A percentile compares a stretch with the other conserved stretches of the same genome.
These are phyloP conservation scores for Eupithecia vulgata DNA, from an alignment of 2,888 invertebrate genomes.

Conservation along the genomic window DNA sequence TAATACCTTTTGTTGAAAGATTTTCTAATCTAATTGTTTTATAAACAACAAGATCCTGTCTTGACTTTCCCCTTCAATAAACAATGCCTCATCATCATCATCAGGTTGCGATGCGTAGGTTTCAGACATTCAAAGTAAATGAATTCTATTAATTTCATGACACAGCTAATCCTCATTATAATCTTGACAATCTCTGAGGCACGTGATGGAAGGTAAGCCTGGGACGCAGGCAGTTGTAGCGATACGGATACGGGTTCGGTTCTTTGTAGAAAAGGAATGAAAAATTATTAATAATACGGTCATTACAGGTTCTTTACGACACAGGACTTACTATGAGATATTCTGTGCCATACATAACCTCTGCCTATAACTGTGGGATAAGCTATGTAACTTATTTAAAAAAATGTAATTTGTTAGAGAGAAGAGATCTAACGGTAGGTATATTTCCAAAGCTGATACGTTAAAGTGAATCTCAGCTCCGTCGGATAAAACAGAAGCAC, in stretches of 20 bases:
- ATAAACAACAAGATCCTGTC: conserved; percentile 19
- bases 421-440: background rate
- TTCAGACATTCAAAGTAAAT: background rate
- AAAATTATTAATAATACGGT: background rate
- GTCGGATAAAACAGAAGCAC: background rate
- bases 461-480: background rate
- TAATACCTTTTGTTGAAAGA: conserved; percentile 30
- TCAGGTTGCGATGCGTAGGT: background rate
- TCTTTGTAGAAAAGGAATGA: background rate
- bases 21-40: conserved; percentile 37
- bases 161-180: background rate
- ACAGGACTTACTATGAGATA: no score
- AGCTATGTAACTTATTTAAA: no score
- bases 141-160: background rate
- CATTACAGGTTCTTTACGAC: no score
- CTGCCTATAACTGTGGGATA: no score
- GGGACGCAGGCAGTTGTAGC: background rate
- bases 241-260: background rate
- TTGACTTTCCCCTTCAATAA: conserved; percentile 28
- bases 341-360: no score
- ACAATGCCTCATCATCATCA: conserved; percentile 26
- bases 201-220: background rate
- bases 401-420: no score
- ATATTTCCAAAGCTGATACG: conserved; percentile 1
- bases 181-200: background rate